phyloP scores from a whole-genome alignment of 2,113 vertebrate species.

The Tragelaphus buxtoni region DNA sequence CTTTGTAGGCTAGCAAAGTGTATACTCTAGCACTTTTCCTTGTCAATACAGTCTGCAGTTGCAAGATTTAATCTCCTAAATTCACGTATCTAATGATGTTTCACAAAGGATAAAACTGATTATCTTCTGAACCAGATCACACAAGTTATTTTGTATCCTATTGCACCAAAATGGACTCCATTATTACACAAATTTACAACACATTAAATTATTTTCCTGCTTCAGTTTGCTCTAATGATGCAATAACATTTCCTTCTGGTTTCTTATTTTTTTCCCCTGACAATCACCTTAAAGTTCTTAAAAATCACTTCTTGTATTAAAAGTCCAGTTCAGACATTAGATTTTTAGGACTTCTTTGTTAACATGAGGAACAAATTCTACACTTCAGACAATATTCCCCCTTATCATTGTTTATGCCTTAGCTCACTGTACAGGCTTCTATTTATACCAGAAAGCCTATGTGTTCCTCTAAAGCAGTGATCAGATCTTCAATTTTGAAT shows the following conservation, averaged over 20 bases:
- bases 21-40: not conserved
- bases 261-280: not conserved
- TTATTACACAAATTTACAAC: not conserved
- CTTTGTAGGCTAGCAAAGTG: too few species aligned
- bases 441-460: not conserved
- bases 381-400: too few species aligned
- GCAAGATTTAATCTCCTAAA: not conserved
- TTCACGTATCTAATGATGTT: not conserved
- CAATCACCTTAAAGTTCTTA: not conserved
- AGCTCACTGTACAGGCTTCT: not conserved
- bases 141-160: not conserved
- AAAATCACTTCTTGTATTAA: not conserved
- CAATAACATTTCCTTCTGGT: not conserved
- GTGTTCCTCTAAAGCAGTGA: not conserved
- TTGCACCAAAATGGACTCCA: not conserved
- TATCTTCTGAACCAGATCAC: not conserved
- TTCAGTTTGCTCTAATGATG: not conserved
- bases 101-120: not conserved
- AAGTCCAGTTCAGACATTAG: not conserved
- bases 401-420: not conserved
- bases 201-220: not conserved
- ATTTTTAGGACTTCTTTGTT: not conserved
- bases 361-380: not conserved
- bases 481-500: not conserved
- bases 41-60: not conserved